Evolutionary conservation across 2,113 vertebrate genomes (phyloP).

Genomic region (Puntigrus tetrazona): DNA sequence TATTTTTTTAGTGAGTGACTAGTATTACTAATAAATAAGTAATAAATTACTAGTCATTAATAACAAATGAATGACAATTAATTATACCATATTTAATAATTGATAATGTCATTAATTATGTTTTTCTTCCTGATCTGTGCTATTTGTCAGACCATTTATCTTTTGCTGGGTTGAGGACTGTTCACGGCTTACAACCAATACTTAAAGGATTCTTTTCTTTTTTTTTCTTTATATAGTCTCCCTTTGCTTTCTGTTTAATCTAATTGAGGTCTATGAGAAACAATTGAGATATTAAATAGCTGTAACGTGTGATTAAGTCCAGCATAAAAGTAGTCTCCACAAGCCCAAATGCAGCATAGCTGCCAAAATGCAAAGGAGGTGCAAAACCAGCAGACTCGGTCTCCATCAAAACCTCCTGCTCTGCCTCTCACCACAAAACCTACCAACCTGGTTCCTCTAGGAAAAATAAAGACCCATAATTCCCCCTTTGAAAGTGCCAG

Average conservation of each 20-base stretch:
- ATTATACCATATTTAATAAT: neutral
- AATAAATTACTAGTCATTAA: slow-evolving; percentile 1
- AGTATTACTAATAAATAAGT: no score
- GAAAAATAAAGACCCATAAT: slow-evolving; percentile 45
- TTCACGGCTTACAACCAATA: no score
- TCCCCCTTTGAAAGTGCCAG: slow-evolving; percentile 23
- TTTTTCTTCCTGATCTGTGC: no score
- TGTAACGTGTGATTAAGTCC: neutral
- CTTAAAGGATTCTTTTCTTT: no score
- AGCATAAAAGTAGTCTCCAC: neutral
- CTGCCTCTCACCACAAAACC: slow-evolving; percentile 22
- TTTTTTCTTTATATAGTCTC: neutral
- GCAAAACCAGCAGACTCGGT: neutral
- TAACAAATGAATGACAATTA: neutral
- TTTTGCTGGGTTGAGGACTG: no score
- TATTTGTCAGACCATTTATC: no score
- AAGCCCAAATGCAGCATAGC: neutral
- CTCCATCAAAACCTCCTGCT: slow-evolving; percentile 30
- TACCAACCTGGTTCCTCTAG: slow-evolving; percentile 35
- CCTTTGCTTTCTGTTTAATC: neutral
- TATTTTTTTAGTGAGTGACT: no score
- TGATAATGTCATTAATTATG: neutral
- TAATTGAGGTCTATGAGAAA: neutral
- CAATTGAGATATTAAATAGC: neutral
- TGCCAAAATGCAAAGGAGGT: neutral